Evolutionary conservation across 2,888 invertebrate species (phyloP).

Genomic region (Catocala sponsa): DNA sequence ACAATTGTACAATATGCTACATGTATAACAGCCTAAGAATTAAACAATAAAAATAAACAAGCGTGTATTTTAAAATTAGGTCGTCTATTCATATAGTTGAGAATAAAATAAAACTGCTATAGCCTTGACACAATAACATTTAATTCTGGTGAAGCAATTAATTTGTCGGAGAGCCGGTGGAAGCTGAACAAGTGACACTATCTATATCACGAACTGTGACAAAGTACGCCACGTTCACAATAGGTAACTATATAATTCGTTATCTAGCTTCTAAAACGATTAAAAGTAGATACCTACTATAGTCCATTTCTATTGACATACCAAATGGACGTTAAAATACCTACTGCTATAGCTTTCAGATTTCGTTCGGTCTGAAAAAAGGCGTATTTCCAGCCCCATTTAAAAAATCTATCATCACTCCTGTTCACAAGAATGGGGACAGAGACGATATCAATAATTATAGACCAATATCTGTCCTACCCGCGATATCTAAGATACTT

Average conservation of each 20-base stretch:
- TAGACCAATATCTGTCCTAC: too few species aligned
- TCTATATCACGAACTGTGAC: constrained; percentile 71
- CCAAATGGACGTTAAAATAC: too few species aligned
- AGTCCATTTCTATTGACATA: constrained; percentile 6
- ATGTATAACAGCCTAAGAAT: not conserved
- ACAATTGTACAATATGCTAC: too few species aligned
- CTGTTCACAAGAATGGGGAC: too few species aligned
- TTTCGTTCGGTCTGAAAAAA: not conserved
- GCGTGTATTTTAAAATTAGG: constrained; percentile 64
- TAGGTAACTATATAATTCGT: constrained; percentile 31
- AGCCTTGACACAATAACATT: constrained; percentile 86
- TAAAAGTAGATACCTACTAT: not conserved
- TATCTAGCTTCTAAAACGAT: constrained; percentile 30
- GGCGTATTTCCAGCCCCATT: too few species aligned
- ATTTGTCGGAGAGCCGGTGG: constrained; percentile 65
- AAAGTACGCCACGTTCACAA: constrained; percentile 55
- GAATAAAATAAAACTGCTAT: constrained; percentile 65
- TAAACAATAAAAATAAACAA: constrained; percentile 35
- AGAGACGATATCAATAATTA: too few species aligned
- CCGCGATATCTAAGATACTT: too few species aligned
- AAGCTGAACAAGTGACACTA: constrained; percentile 70
- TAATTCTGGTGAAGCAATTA: constrained; percentile 77
- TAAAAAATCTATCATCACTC: too few species aligned
- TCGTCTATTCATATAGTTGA: constrained; percentile 65
- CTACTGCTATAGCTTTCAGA: too few species aligned